Percentiles rank a stretch among this genome's conserved stretches.
Evolutionary conservation across 2,888 invertebrate genomes (phyloP).

Genomic region (Oscheius sp.): DNA sequence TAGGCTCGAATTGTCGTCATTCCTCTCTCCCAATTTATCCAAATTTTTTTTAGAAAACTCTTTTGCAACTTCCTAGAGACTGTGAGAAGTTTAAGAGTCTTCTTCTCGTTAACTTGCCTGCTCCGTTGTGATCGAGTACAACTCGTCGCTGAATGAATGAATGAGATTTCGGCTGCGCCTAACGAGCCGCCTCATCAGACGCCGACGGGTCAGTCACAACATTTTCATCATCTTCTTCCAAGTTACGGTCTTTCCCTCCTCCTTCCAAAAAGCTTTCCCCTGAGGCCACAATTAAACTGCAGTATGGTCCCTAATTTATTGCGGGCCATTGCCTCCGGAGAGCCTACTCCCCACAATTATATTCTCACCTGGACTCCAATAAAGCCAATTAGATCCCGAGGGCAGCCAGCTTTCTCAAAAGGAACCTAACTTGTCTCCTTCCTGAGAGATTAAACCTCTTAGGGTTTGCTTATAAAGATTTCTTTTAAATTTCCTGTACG

Average conservation of each 20-base stretch:
- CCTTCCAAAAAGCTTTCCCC: background rate
- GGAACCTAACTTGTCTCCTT: too few species aligned
- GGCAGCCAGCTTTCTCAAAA: too few species aligned
- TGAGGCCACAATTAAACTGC: too few species aligned
- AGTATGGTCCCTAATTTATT: background rate
- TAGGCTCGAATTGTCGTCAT: background rate
- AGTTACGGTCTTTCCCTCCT: background rate
- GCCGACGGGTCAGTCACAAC: background rate
- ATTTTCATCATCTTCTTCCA: background rate
- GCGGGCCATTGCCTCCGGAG: background rate
- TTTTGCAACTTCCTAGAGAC: background rate
- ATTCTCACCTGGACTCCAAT: constrained; percentile 7
- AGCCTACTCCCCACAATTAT: constrained; percentile 8
- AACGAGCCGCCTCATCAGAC: constrained; percentile 28
- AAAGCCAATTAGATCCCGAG: background rate
- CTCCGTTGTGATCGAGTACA: constrained; percentile 17
- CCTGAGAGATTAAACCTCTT: too few species aligned
- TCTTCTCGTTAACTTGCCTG: constrained; percentile 5
- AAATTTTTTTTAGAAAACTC: background rate
- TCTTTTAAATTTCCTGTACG: too few species aligned
- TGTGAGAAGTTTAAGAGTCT: background rate
- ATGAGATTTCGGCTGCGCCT: constrained; percentile 29
- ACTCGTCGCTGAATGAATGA: constrained; percentile 20
- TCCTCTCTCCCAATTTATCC: background rate
- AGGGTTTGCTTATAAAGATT: too few species aligned